Percentiles rank a stretch among this genome's conserved stretches.
Conservation (phyloP, 1,140 invertebrate genomes). For the Episyrphus balteatus region DNA sequence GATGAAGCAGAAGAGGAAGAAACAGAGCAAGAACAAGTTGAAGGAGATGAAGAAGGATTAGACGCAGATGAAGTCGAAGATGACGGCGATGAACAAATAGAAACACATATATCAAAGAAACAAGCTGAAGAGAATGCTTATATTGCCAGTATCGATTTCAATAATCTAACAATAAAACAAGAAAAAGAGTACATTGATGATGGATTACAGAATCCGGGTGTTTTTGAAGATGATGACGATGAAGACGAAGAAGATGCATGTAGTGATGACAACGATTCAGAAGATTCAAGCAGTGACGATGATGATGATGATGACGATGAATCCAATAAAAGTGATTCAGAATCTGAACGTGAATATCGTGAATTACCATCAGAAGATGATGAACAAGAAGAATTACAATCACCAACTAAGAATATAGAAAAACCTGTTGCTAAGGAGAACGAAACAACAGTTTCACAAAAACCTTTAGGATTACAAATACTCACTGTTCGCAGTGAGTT, state of each 20-base stretch:
- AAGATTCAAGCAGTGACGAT: slow-evolving; percentile 13
- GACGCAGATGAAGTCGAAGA: not conserved
- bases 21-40: slow-evolving; percentile 4
- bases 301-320: slow-evolving; percentile 24
- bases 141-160: slow-evolving; percentile 20
- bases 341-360: slow-evolving; percentile 21
- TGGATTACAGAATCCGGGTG: slow-evolving; percentile 1
- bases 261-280: slow-evolving; percentile 1
- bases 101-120: not conserved
- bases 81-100: not conserved
- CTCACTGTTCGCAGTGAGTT: no score
- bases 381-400: no score
- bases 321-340: slow-evolving; percentile 10
- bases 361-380: slow-evolving; percentile 10
- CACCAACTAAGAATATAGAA: no score
- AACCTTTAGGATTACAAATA: no score
- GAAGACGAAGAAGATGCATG: not conserved
- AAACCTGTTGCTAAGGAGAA: no score
- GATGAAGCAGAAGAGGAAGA: slow-evolving; percentile 8
- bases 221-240: not conserved
- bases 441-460: no score
- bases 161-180: slow-evolving; percentile 24
- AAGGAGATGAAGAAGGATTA: not conserved
- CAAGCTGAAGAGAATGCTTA: slow-evolving; percentile 16
- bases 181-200: slow-evolving; percentile 13